Evolutionary conservation across 2,797 vertebrate genomes (phyloP), one percentile per base, ranked within the genome.

Genomic region (Loris lydekkerianus): DNA sequence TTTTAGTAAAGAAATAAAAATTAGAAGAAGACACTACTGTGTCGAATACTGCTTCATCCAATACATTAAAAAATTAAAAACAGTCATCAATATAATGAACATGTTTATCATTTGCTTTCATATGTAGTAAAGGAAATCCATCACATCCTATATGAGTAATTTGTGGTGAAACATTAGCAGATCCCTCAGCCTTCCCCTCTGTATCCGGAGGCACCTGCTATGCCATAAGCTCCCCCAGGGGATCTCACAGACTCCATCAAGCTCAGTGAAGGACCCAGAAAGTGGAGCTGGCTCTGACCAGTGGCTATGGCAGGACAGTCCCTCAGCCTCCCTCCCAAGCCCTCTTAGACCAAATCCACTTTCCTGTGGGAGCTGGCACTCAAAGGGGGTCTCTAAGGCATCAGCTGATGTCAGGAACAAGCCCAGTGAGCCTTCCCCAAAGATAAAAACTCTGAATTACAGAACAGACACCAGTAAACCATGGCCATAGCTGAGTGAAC

Each of bases 311-410:
- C 1, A 6, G 4, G 27, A 84, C 58, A 70, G 77, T 11, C 82
- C 73, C 37, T 84, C 73, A 0, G 34, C 83, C 34, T 85, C 34
- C 29, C 18, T 63, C 76, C 2, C 9, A 53, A 7, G 13, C 3
- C 13, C 92, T 53, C 80, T 80, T 75, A 87, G 58, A 58, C n/a
- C 56, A 34, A 27, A n/a, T 6, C 65, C 23, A 92, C 75, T 85
- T 37, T 95, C 86, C 84, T 37, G 61, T 69, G 86, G 76, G 90
- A 95, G 88, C 65, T 13, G 49, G 89, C 58, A 11, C 73, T 49
- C 4, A 31, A n/a, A 8, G 60, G 72, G 85, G 92, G n/a, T 18
- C 77, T 10, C 13, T 49, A 67, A 7, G 60, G 49, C 73, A 29
- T 13, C 73, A 86, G 56, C 37, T 73, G 91, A 91, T 14, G 7